Conservation (phyloP, 2,888 invertebrate genomes). For the Apantesis nais region DNA sequence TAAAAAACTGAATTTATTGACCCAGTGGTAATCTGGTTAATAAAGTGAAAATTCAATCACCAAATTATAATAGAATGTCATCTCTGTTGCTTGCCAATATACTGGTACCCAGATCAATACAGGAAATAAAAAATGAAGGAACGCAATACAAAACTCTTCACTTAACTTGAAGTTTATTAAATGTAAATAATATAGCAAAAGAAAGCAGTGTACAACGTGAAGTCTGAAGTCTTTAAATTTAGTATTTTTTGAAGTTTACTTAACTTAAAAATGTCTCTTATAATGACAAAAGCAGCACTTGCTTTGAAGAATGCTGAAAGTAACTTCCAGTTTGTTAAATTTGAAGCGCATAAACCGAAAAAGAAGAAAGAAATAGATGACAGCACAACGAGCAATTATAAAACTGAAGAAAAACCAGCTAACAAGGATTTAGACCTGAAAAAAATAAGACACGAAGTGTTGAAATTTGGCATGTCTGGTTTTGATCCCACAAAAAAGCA, state of each 20-base stretch:
- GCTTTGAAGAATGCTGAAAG: conserved; percentile 72
- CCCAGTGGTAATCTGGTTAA: too few species aligned
- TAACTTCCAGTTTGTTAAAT: conserved; percentile 80
- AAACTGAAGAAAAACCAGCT: conserved; percentile 36
- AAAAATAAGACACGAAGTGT: conserved; percentile 91
- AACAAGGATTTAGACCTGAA: conserved; percentile 89
- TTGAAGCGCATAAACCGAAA: conserved; percentile 83
- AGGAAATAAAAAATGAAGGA: too few species aligned
- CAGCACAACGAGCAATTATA: conserved; percentile 39
- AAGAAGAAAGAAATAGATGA: conserved; percentile 56
- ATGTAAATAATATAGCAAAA: too few species aligned
- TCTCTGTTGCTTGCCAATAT: too few species aligned
- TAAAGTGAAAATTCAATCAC: too few species aligned
- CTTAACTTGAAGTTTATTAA: too few species aligned
- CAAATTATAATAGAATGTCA: too few species aligned
- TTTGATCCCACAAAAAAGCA: conserved; percentile 89
- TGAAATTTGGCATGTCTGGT: conserved; percentile 93
- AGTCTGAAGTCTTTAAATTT: neutral
- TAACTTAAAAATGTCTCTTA: conserved; percentile 65
- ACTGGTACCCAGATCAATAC: too few species aligned
- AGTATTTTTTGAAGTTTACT: neutral
- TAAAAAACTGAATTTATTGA: too few species aligned
- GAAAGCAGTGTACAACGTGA: neutral
- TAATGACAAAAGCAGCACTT: conserved; percentile 82
- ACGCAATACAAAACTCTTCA: too few species aligned